Percentiles rank a stretch among this genome's conserved stretches.
Conservation (phyloP, 2,888 invertebrate species). For the Stomorhina lunata region DNA sequence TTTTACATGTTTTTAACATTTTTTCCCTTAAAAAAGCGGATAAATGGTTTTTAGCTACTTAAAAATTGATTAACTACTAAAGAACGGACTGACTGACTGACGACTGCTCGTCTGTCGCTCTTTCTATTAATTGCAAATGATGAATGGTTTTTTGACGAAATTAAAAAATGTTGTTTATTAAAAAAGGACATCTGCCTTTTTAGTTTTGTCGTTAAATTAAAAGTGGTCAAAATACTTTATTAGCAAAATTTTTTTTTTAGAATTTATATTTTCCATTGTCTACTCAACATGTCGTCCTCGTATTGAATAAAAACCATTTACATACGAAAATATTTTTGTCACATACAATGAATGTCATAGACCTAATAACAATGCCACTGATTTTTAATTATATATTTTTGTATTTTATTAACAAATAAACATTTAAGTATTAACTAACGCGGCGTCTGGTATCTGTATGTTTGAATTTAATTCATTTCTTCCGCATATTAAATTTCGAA, state of each 20-base stretch:
- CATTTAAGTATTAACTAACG: background rate
- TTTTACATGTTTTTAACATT: background rate
- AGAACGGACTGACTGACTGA: too few species aligned
- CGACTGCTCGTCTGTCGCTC: background rate
- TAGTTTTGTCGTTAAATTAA: background rate
- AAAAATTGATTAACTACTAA: conserved; percentile 26
- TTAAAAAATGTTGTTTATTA: background rate
- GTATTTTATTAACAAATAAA: conserved; percentile 9
- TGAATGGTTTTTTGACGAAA: conserved; percentile 18
- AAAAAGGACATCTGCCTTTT: conserved; percentile 34
- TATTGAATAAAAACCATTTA: background rate
- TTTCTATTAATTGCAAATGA: conserved; percentile 27
- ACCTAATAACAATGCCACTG: conserved; percentile 32
- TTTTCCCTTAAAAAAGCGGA: background rate
- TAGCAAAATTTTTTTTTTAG: conserved; percentile 18
- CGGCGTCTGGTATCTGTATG: background rate
- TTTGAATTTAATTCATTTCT: conserved; percentile 4
- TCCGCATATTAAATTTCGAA: conserved; percentile 44
- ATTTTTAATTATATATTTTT: conserved; percentile 42
- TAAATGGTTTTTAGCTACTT: background rate
- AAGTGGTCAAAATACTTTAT: conserved; percentile 32
- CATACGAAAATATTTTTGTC: conserved; percentile 1
- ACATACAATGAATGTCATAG: conserved; percentile 30
- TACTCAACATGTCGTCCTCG: conserved; percentile 24
- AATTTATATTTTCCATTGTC: background rate